A percentile compares a stretch with the other conserved stretches of the same genome.
Conservation (phyloP, 2,113 vertebrate genomes). For the Daubentonia madagascariensis region DNA sequence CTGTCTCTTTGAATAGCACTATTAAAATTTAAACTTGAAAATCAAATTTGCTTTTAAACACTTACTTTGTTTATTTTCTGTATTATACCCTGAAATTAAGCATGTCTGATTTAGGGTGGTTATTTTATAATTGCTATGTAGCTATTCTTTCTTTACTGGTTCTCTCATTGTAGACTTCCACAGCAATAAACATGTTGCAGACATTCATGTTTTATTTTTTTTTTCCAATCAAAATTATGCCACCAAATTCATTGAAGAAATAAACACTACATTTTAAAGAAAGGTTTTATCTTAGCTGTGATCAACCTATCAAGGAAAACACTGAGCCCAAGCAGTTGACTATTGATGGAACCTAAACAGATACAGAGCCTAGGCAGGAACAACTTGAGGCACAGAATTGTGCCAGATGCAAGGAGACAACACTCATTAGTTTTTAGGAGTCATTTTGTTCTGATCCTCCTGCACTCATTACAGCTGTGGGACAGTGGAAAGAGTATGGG, state of each 20-base stretch:
- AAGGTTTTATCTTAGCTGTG: background rate
- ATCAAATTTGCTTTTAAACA: background rate
- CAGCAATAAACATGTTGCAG: background rate
- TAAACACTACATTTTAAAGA: background rate
- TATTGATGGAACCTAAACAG: background rate
- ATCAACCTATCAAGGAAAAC: background rate
- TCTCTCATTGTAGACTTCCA: background rate
- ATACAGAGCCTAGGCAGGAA: background rate
- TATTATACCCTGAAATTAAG: background rate
- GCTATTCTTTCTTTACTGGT: background rate
- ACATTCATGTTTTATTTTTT: background rate
- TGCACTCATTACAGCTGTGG: background rate
- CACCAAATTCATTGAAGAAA: background rate
- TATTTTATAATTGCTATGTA: background rate
- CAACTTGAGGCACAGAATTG: background rate
- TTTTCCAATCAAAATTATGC: background rate
- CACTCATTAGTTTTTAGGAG: fast-evolving
- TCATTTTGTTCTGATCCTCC: background rate
- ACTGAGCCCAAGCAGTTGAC: background rate
- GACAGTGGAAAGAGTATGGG: background rate
- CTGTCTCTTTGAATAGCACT: background rate
- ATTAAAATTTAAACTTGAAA: background rate
- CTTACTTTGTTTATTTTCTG: background rate
- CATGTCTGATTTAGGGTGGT: background rate
- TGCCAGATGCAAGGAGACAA: background rate